Percentiles rank a stretch among this genome's conserved stretches.
These are phyloP conservation scores for Stylophora pistillata DNA, from an alignment of 64 coral and sea anemone species.

Conservation along the genomic window DNA sequence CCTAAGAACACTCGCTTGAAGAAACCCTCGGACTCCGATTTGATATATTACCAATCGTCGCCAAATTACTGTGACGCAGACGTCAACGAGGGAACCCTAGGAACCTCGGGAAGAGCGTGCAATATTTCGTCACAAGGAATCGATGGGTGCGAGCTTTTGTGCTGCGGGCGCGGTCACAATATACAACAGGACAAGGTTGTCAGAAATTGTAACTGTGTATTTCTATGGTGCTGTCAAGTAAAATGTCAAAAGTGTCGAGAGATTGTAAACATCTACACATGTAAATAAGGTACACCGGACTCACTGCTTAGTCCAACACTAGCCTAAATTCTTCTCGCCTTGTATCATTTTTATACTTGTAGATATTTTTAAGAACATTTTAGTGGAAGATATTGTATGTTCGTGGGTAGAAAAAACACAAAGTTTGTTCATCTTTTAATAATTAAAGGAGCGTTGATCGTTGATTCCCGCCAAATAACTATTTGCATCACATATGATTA, in stretches of 20 bases:
- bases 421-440: too few relatives aligned
- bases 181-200: constrained; percentile 80
- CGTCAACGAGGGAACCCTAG: constrained; percentile 54
- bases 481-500: too few relatives aligned
- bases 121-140: constrained; percentile 88
- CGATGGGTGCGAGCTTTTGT: constrained; percentile 88
- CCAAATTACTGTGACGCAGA: constrained; percentile 89
- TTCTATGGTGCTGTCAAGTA: constrained; percentile 95
- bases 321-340: neutral
- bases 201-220: constrained; percentile 90
- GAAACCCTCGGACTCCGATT: constrained; percentile 69
- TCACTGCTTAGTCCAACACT: neutral
- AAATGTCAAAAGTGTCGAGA: constrained; percentile 91
- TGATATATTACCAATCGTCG: constrained; percentile 82
- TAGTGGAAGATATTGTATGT: neutral
- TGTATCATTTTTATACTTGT: neutral
- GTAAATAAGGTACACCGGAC: constrained; percentile 62
- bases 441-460: too few relatives aligned
- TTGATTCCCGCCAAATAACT: too few relatives aligned
- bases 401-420: too few relatives aligned
- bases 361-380: neutral
- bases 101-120: constrained; percentile 77
- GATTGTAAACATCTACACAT: constrained; percentile 86
- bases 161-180: constrained; percentile 96
- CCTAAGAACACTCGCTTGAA: constrained; percentile 66